These are phyloP conservation scores for Cerastis rubricosa DNA, from an alignment of 2,888 invertebrate genomes.

Conservation along the genomic window DNA sequence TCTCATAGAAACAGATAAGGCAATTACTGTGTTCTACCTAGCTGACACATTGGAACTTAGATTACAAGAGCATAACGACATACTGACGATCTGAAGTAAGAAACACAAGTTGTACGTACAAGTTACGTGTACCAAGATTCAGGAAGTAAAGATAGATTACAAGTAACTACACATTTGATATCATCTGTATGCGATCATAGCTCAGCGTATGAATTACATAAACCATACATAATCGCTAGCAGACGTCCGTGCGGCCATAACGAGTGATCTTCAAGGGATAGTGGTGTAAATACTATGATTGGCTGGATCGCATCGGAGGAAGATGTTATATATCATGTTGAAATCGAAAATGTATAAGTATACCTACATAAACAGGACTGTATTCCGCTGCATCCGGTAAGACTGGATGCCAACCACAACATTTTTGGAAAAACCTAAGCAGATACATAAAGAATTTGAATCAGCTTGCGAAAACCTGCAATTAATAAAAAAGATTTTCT, in stretches of 20 bases:
- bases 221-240: conserved; percentile 29
- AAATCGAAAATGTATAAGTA: neutral
- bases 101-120: conserved; percentile 26
- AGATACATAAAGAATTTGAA: neutral
- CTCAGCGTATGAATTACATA: conserved; percentile 50
- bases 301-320: conserved; percentile 13
- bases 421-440: neutral
- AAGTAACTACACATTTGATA: conserved; percentile 56
- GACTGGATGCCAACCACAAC: neutral
- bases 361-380: neutral
- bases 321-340: neutral
- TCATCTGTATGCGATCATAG: conserved; percentile 46
- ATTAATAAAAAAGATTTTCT: neutral
- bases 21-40: conserved; percentile 24
- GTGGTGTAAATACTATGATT: conserved; percentile 35
- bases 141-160: conserved; percentile 60
- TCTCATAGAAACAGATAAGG: neutral
- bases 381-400: neutral
- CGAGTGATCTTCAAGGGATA: conserved; percentile 30
- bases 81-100: conserved; percentile 45
- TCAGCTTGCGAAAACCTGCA: neutral
- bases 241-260: conserved; percentile 23
- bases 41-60: conserved; percentile 21
- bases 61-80: conserved; percentile 51
- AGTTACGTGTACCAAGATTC: conserved; percentile 43